These are phyloP conservation scores for Hyaena hyaena DNA, from an alignment of 2,113 vertebrate genomes.

Conservation along the genomic window DNA sequence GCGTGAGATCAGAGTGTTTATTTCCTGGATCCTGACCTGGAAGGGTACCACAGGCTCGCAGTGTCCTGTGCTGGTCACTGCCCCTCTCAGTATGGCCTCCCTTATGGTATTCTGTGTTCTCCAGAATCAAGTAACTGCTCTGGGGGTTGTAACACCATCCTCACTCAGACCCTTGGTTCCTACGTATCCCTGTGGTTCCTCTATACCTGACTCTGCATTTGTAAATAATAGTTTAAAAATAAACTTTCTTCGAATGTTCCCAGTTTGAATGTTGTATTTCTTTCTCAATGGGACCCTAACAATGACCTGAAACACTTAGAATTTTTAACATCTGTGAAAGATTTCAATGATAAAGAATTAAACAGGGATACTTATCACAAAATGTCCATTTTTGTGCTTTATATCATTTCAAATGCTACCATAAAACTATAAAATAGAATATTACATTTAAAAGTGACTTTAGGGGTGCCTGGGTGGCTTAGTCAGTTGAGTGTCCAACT, in stretches of 20 bases:
- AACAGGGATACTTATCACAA: not conserved
- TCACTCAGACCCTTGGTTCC: not conserved
- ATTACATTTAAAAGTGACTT: conserved; percentile 50
- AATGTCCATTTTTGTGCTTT: conserved; percentile 26
- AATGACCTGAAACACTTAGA: not conserved
- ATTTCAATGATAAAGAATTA: conserved; percentile 20
- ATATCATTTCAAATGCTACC: conserved; percentile 27
- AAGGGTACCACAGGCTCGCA: not conserved
- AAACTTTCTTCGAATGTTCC: not conserved
- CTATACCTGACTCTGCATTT: not conserved
- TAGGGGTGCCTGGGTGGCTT: not conserved
- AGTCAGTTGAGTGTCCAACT: too few relatives aligned
- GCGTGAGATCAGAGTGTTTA: not conserved
- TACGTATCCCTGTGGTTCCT: not conserved
- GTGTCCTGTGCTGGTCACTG: not conserved
- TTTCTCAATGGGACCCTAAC: not conserved
- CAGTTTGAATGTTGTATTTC: not conserved
- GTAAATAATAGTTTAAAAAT: not conserved
- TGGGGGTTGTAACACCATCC: not conserved
- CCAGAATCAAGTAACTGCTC: not conserved
- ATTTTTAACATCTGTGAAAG: conserved; percentile 6
- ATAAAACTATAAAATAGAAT: conserved; percentile 18
- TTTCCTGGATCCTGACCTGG: not conserved
- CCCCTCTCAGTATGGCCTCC: not conserved
- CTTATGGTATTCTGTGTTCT: not conserved